Evolutionary conservation across 2,888 invertebrate genomes (phyloP).

Genomic region (Leuctra nigra): DNA sequence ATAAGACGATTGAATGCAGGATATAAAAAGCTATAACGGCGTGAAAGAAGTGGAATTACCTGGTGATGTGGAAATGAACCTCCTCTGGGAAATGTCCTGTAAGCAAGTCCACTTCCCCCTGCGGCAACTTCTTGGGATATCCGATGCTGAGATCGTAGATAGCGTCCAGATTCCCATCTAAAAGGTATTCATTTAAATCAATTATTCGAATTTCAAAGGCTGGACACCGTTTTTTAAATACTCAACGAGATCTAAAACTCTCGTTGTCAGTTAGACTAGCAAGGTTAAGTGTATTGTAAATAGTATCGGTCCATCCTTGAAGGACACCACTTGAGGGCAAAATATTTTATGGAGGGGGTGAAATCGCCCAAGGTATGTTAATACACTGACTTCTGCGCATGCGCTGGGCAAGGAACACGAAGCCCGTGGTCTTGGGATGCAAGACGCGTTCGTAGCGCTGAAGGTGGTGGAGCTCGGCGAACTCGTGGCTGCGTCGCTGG

Average conservation of each 20-base stretch:
- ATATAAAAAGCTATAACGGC: neutral
- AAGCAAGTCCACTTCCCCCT: conserved; percentile 65
- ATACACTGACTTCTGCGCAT: conserved; percentile 46
- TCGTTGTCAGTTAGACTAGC: too few species aligned
- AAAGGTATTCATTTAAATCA: conserved; percentile 16
- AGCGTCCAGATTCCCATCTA: conserved; percentile 56
- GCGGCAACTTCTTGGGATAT: conserved; percentile 68
- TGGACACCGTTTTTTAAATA: neutral
- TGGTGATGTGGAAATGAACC: conserved; percentile 68
- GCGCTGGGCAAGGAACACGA: conserved; percentile 43
- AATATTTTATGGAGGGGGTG: too few species aligned
- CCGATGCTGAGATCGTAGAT: conserved; percentile 85
- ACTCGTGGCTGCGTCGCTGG: conserved; percentile 37
- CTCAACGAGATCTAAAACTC: too few species aligned
- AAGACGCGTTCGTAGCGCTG: conserved; percentile 64
- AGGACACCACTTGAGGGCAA: neutral
- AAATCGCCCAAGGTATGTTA: too few species aligned
- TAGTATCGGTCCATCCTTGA: neutral
- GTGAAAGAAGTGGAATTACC: conserved; percentile 40
- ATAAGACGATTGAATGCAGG: neutral
- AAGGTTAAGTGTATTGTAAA: too few species aligned
- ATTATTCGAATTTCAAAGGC: neutral
- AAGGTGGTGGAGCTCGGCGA: conserved; percentile 41
- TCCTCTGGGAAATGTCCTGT: conserved; percentile 64
- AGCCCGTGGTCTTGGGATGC: conserved; percentile 81